Percentiles rank a stretch among this genome's conserved stretches.
Conservation (phyloP, 2,797 vertebrate species). For the Taenioides sp. region DNA sequence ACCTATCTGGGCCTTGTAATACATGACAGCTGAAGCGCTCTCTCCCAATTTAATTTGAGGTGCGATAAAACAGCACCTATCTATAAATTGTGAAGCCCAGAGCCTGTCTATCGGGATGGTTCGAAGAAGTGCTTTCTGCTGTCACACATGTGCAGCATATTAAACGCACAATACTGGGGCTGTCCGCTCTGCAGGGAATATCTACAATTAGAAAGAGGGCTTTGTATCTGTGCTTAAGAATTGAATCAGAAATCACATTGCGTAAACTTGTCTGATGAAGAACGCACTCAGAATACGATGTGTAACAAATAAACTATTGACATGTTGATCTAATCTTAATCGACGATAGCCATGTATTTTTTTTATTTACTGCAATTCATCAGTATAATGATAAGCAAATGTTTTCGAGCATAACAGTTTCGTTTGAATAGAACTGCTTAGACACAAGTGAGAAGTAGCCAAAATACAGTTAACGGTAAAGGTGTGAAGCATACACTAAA, state of each 20-base stretch:
- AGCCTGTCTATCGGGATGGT: slow-evolving; percentile 51
- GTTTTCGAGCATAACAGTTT: slow-evolving; percentile 28
- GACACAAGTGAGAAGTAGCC: slow-evolving; percentile 25
- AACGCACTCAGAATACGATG: background rate
- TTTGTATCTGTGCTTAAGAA: slow-evolving; percentile 35
- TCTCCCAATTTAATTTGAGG: slow-evolving; percentile 74
- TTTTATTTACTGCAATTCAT: background rate
- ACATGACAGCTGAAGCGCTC: slow-evolving; percentile 70
- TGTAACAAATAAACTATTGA: background rate
- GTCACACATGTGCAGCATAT: slow-evolving; percentile 60
- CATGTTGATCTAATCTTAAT: background rate
- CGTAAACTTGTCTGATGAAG: slow-evolving; percentile 15
- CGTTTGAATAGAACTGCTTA: slow-evolving; percentile 37
- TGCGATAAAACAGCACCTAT: slow-evolving; percentile 75
- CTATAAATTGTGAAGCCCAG: slow-evolving; percentile 65
- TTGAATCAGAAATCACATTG: slow-evolving; percentile 11
- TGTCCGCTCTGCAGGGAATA: slow-evolving; percentile 45
- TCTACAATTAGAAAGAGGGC: slow-evolving; percentile 57
- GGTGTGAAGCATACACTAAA: slow-evolving; percentile 39
- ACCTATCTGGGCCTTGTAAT: slow-evolving; percentile 71
- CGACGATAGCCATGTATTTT: background rate
- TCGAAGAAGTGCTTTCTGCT: slow-evolving; percentile 52
- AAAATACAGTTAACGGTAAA: slow-evolving; percentile 34
- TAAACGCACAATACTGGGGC: slow-evolving; percentile 42
- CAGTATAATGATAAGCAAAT: background rate